These are phyloP conservation scores for Drosophila parthenogenetica DNA, from an alignment of 2,888 invertebrate species.

Conservation along the genomic window DNA sequence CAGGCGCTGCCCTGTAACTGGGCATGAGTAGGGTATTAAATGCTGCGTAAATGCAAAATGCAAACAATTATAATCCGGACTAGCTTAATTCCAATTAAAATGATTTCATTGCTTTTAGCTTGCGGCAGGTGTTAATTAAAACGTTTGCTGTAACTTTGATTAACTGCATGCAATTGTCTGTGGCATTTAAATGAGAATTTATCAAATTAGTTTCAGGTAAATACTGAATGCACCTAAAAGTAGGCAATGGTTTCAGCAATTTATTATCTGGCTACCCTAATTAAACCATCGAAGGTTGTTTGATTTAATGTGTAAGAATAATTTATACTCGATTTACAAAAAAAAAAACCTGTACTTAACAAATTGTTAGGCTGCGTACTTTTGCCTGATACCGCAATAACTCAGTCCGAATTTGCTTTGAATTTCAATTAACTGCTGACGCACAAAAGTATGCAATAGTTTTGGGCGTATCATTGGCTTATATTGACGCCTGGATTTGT, in stretches of 20 bases:
- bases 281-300: not conserved
- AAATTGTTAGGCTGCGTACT: too few relatives aligned
- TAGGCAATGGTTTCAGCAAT: not conserved
- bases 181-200: not conserved
- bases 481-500: not conserved
- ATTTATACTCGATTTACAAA: too few relatives aligned
- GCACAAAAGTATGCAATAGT: constrained; percentile 18
- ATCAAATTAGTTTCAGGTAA: constrained; percentile 4
- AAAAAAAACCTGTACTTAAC: too few relatives aligned
- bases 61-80: not conserved
- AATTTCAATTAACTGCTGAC: not conserved
- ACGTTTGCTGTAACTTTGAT: not conserved
- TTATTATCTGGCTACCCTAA: not conserved
- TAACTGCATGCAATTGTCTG: not conserved
- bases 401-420: constrained; percentile 1
- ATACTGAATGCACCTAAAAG: not conserved
- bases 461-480: not conserved
- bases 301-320: not conserved
- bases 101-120: not conserved
- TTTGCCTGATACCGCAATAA: too few relatives aligned
- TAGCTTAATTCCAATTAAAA: not conserved
- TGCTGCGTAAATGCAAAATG: not conserved
- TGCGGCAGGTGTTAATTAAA: not conserved
- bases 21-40: not conserved
- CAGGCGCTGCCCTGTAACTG: constrained; percentile 22